These are phyloP conservation scores for Leptopilina myrica DNA, from an alignment of 2,888 invertebrate species.

Conservation along the genomic window DNA sequence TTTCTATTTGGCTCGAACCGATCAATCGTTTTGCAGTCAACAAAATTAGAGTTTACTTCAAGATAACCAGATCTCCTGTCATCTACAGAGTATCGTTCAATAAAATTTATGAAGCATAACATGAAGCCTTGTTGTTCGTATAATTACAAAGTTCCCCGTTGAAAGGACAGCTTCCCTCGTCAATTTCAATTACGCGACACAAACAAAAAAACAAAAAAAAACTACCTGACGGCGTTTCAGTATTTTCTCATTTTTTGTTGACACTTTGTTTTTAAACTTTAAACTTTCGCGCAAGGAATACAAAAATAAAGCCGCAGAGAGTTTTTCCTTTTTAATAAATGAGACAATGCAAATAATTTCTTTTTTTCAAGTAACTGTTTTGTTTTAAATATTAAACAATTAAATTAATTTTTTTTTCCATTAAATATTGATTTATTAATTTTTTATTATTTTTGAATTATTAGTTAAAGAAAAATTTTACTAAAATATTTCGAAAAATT, in stretches of 20 bases:
- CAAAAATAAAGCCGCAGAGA: background rate
- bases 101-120: conserved; percentile 14
- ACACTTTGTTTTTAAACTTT: background rate
- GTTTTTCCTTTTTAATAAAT: too few species aligned
- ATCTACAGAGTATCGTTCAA: background rate
- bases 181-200: conserved; percentile 7
- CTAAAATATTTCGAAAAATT: too few species aligned
- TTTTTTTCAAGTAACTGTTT: too few species aligned
- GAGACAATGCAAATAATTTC: too few species aligned
- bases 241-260: conserved; percentile 12
- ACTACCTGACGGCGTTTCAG: conserved; percentile 6
- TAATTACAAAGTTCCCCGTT: conserved; percentile 26
- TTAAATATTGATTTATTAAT: too few species aligned
- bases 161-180: conserved; percentile 15
- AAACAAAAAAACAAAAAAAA: background rate
- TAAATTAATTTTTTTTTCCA: too few species aligned
- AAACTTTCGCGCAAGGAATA: background rate
- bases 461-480: too few species aligned
- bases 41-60: background rate
- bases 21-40: background rate
- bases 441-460: too few species aligned
- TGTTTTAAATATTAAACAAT: too few species aligned
- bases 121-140: conserved; percentile 4
- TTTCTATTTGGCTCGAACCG: background rate
- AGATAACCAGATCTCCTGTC: conserved; percentile 6